Percentiles rank a stretch among this genome's conserved stretches.
Conservation (phyloP, 2,888 invertebrate species). For the Mayetiola destructor region DNA sequence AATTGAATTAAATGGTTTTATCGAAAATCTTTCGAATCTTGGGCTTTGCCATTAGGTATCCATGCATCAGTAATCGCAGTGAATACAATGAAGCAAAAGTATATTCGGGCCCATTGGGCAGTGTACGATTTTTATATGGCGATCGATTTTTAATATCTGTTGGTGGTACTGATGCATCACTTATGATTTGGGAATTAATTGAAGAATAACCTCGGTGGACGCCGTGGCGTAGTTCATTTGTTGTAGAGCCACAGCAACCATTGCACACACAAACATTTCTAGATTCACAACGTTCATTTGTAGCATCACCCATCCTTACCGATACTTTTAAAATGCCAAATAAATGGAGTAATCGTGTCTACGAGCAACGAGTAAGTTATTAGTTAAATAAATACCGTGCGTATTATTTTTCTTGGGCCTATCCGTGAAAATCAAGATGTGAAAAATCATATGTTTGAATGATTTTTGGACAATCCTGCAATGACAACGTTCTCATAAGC, state of each 20-base stretch:
- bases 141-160: conserved; percentile 73
- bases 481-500: no score
- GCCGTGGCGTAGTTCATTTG: conserved; percentile 19
- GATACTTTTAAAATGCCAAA: conserved; percentile 4
- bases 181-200: conserved; percentile 82
- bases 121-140: conserved; percentile 70
- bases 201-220: conserved; percentile 38
- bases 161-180: conserved; percentile 74
- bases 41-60: conserved; percentile 52
- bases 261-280: conserved; percentile 20
- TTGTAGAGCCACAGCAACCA: conserved; percentile 24
- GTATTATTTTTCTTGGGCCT: no score
- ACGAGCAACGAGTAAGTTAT: conserved; percentile 6
- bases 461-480: no score
- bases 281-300: conserved; percentile 11
- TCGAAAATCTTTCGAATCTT: no score
- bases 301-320: conserved; percentile 3
- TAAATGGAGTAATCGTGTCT: not conserved
- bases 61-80: conserved; percentile 70
- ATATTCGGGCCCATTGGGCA: conserved; percentile 68
- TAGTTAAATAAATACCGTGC: no score
- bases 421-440: no score
- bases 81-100: conserved; percentile 81
- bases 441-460: no score
- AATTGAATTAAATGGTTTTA: not conserved